Evolutionary conservation across 2,113 vertebrate genomes (phyloP), one percentile per base, ranked within the genome.

Genomic region (Antechinus stuartii): DNA sequence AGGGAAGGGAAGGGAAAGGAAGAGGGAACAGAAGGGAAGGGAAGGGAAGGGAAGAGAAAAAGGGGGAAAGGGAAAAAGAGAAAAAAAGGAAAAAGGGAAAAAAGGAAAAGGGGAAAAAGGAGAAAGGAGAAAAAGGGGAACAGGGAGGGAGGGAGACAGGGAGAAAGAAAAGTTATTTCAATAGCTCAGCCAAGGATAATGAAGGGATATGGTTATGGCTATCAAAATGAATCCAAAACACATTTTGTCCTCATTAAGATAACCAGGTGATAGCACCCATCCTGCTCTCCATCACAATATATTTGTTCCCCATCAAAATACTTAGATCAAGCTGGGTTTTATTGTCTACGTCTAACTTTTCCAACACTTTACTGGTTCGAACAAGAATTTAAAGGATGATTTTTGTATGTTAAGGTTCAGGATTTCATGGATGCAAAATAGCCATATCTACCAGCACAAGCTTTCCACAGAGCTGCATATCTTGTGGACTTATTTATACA

Each of bases 71-170:
- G 14, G 50, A 49, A 0, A 19, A 2, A 16, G 8, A 22, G 35
- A 0, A 52, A 52, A 3, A 1, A 6, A 5, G 0, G 0, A 50
- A 8, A 1, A 2, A 8, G 89, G 2, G 27, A 1, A 12, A 8
- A 2, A 5, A 14, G 30, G 24, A 2, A 14, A 49, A n/a, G 2
- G 53, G 11, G 27, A 2, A 9, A 14, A 56, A 24, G 47, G 19
- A 22, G 61, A 9, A 7, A 24, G 42, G 3, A 68, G 1, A 56
- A 0, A 46, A 0, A 47, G 1, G 10, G 1, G 50, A 1, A 2
- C 1, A 54, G 24, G 6, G 35, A 24, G 30, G 54, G 25, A 52
- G 0, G 6, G n/a, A n/a, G 22, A 11, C 30, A 7, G 0, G 24
- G 27, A 35, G 23, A 47, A 19, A 7, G n/a, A n/a, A 2, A 76